Base-by-base conservation (phyloP, 2,113 vertebrate species). In the Myotis brandtii region DNA sequence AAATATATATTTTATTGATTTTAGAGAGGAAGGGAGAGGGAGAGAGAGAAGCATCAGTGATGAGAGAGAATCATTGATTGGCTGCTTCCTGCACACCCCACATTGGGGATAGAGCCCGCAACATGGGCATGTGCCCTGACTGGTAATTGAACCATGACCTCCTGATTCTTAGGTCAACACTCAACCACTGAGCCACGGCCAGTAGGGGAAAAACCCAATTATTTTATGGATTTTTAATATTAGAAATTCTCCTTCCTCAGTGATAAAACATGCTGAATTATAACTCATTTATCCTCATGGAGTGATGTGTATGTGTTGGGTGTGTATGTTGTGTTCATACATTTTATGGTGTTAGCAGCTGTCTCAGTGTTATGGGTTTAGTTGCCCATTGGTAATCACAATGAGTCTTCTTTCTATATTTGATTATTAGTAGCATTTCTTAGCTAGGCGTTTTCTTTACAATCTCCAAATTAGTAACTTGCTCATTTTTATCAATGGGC, bases 341-440 rank as follows among this genome's bases (percentile, higher is more conserved):
- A 23, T 83, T 79, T 82, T 43, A 32, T 30, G n/a, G 12, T 64
- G 40, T 50, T 89, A 27, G 17, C 34, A 27, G 30, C 46, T 59
- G 9, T 43, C 16, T 72, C 23, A 64, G n/a, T 46, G 56, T 77
- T 50, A 32, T 1, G 4, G 16, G 50, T 66, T 92, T 87, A 37
- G 34, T 8, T 76, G 11, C 20, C 48, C n/a, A 1, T 40, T 84
- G 32, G 54, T 25, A 50, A 6, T 76, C 18, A 56, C 11, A 25
- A 79, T 70, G 46, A 96, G 14, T 87, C 70, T 86, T 80, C n/a
- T 89, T 88, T 82, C 30, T 80, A 70, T 27, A 52, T 52, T 50
- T 83, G 54, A 52, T 85, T 83, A 73, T 17, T 72, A 72, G 9
- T 59, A 72, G 10, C 43, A 64, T 83, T 95, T 87, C 32, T 96